Evolutionary conservation across 2,888 invertebrate genomes (phyloP).

Genomic region (Drosophila eohydei): DNA sequence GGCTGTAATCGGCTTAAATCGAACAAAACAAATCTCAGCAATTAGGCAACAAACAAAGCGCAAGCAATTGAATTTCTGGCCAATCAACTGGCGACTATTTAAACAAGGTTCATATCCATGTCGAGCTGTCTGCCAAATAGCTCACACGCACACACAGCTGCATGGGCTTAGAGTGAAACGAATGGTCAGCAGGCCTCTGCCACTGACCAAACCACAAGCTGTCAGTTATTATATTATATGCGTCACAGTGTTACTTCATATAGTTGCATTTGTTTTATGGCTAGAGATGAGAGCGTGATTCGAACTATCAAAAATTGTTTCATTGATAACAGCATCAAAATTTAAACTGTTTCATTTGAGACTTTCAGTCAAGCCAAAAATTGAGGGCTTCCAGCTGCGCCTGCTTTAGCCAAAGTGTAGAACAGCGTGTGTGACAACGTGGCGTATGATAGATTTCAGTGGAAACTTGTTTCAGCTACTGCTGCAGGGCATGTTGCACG

Average conservation of each 20-base stretch:
- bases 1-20: constrained; percentile 72
- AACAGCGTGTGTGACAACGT: constrained; percentile 45
- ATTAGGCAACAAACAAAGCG: constrained; percentile 54
- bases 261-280: not conserved
- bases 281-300: not conserved
- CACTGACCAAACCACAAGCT: not conserved
- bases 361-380: not conserved
- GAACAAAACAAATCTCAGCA: constrained; percentile 67
- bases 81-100: constrained; percentile 34
- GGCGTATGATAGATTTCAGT: constrained; percentile 72
- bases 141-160: not conserved
- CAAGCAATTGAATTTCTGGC: constrained; percentile 45
- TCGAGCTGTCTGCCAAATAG: constrained; percentile 20
- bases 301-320: not conserved
- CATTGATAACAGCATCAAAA: not conserved
- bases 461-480: constrained; percentile 48
- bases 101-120: constrained; percentile 15
- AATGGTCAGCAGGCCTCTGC: constrained; percentile 3
- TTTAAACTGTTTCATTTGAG: not conserved
- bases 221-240: constrained; percentile 10
- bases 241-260: not conserved
- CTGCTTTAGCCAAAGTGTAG: constrained; percentile 14
- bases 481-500: constrained; percentile 34
- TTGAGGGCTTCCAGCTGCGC: constrained; percentile 14
- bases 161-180: constrained; percentile 1